Base-by-base conservation (phyloP, 1,140 invertebrate genomes). In the Bombus waltoni region DNA sequence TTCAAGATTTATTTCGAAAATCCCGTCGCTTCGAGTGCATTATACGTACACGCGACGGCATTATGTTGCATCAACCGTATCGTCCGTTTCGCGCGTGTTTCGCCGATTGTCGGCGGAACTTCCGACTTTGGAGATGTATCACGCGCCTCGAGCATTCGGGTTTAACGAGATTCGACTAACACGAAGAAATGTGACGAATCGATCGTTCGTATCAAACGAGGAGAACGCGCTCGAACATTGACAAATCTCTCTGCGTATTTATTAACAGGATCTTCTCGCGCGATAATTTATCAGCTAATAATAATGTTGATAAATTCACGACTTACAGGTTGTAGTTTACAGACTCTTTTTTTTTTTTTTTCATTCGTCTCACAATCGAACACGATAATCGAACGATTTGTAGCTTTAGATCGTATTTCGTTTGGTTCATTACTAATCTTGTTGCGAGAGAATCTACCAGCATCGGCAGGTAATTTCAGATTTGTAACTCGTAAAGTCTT, bases 1-100 rank as follows among this genome's bases (percentile, higher is more conserved):
- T 73, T 80, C 53, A 80, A 83, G 85, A 90, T 90, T 90, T 90
- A 87, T 89, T 81, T 84, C 38, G 88, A 85, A 89, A 90, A 90
- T 85, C 89, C 44, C 77, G 77, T 66, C 72, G 38, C 44, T 59
- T 35, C 66, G 62, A 89, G 73, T 71, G 66, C 53, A 81, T 90
- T 80, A 85, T 73, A 81, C 81, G 66, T 40, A 40, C 40, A 59
- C 59, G 71, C 75, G 42, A 47, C 2, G 32, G 66, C 40, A 80
- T 84, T 84, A 84, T 40, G 75, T 79, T 72, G 47, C 76, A 22
- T 62, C 76, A 40, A n/a, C n/a, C 68, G 68, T 66, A 80, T 80
- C 53, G 62, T 53, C 57, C 32, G 15, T 65, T 40, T 18, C 40
- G 62, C 40, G 53, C 40, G 40, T 22, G 42, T 87, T 75, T 75